Base-by-base conservation (phyloP, 2,888 invertebrate genomes). In the Acanthococcus lagerstroemiae region DNA sequence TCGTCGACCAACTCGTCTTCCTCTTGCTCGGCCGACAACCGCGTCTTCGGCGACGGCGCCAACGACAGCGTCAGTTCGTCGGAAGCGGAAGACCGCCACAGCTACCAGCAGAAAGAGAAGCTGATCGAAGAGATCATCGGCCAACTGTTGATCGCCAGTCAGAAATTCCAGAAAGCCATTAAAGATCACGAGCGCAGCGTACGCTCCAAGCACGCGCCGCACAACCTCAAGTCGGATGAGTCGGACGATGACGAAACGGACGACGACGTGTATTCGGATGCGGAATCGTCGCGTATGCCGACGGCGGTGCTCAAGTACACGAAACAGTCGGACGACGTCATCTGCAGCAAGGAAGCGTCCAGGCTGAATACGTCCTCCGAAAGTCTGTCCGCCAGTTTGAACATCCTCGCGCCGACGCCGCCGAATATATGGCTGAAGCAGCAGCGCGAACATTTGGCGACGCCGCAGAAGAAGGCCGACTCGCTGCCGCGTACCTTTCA, bases 401-500 rank as follows among this genome's bases (percentile, higher is more conserved):
- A 26, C 12, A 19, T 25, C 44, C 65, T 65, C 3, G 45, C 78
- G 66, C 85, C 86, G 0, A 86, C 83, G 25, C 78, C 81, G 4
- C 85, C 85, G 3, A 84, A 84, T 65, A 83, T 85, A 67, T 87
- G 87, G 86, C 74, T 86, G 24, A 85, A 84, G 70, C 82, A 85
- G 65, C 84, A 87, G 70, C 82, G 83, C 70, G 84, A 84, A 71
- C 84, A 85, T 72, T 79, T 88, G 65, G 85, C 75, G 1, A 68
- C 83, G 4, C 81, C 83, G 0, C 80, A 81, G 61, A 82, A 83
- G 73, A 89, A 89, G 74, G 84, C 87, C 15, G 89, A 88, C 22
- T 88, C 88, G 0, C 75, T 89, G 65, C 88, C 89, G 0, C 80
- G 89, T 71, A 88, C 88, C 72, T 89, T 89, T 72, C 88, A 88